phyloP scores from a whole-genome alignment of 2,888 invertebrate species.

The Malthinus flaveolus region DNA sequence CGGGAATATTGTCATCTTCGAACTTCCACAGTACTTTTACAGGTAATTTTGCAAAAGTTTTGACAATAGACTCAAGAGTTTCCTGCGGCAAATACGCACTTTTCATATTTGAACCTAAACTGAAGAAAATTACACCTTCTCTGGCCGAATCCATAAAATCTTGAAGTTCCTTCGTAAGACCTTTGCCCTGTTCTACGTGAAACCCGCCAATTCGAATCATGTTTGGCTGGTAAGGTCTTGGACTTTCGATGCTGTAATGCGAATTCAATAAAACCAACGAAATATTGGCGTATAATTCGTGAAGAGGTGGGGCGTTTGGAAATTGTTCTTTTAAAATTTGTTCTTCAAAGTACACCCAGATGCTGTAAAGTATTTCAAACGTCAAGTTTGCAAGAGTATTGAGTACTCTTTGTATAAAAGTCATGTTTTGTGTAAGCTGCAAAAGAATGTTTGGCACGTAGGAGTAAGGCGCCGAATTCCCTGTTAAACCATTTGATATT shows the following conservation, averaged over 20 bases:
- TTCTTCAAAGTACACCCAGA: background rate
- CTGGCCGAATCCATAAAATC: slow-evolving; percentile 58
- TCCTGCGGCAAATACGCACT: slow-evolving; percentile 59
- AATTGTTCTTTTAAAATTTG: slow-evolving; percentile 31
- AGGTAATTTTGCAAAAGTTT: slow-evolving; percentile 61
- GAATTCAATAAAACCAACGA: slow-evolving; percentile 42
- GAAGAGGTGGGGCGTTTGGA: slow-evolving; percentile 30
- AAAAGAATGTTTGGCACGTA: slow-evolving; percentile 42
- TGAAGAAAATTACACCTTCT: slow-evolving; percentile 62
- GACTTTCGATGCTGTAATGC: slow-evolving; percentile 58
- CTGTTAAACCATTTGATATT: slow-evolving; percentile 31
- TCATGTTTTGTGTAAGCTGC: slow-evolving; percentile 39
- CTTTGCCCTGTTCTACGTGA: slow-evolving; percentile 48
- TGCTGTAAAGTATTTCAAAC: background rate
- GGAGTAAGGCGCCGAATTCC: slow-evolving; percentile 40
- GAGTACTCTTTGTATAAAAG: slow-evolving; percentile 39
- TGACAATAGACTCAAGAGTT: slow-evolving; percentile 58
- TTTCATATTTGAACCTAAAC: slow-evolving; percentile 63
- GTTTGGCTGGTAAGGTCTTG: slow-evolving; percentile 59
- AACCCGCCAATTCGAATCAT: slow-evolving; percentile 62
- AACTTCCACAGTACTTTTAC: slow-evolving; percentile 72
- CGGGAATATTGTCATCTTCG: slow-evolving; percentile 57
- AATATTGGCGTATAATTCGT: slow-evolving; percentile 23
- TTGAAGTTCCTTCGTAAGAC: slow-evolving; percentile 54
- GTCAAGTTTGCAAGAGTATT: slow-evolving; percentile 33